phyloP scores from a whole-genome alignment of 2,888 invertebrate genomes.

The Monoplex corrugatus region DNA sequence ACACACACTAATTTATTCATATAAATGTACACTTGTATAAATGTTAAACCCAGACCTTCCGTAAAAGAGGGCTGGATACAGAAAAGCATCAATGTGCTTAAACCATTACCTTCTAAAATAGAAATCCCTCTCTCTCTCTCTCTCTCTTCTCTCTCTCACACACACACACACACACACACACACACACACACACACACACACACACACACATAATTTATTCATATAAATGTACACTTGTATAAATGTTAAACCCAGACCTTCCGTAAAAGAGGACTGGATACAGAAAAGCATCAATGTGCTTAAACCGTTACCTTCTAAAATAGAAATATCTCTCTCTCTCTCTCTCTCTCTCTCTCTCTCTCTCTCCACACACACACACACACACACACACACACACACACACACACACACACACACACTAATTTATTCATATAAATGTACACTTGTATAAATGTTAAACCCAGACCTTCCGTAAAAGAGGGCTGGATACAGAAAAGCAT shows the following conservation, averaged over 20 bases:
- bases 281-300: too few relatives aligned
- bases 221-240: neutral
- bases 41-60: too few relatives aligned
- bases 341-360: neutral
- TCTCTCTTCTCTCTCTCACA: neutral
- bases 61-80: too few relatives aligned
- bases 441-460: too few relatives aligned
- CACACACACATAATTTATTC: neutral
- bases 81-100: too few relatives aligned
- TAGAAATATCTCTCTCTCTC: neutral
- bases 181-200: neutral
- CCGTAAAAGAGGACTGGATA: too few relatives aligned
- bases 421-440: neutral
- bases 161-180: neutral
- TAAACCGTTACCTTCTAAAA: too few relatives aligned
- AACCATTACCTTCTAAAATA: neutral
- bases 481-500: too few relatives aligned
- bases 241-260: neutral
- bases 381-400: too few relatives aligned
- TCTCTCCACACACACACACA: neutral
- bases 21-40: too few relatives aligned
- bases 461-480: too few relatives aligned
- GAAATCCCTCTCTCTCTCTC: neutral
- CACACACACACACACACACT: neutral
- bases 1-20: neutral